Evolutionary conservation across 2,797 vertebrate species (phyloP), one percentile per base, ranked within the genome.

Genomic region (Eurystomus glaucurus): DNA sequence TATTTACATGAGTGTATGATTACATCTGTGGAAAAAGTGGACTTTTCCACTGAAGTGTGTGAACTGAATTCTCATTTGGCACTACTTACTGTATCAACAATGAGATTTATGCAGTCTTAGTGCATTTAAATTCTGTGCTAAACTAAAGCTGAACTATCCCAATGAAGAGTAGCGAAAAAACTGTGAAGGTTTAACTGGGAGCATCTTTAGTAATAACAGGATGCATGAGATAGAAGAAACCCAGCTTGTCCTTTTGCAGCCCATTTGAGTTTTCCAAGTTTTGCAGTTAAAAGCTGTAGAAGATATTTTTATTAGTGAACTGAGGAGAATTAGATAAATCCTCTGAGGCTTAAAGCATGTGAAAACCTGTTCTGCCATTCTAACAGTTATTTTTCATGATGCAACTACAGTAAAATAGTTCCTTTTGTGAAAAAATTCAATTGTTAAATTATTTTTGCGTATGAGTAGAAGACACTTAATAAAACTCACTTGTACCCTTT

Each of bases 11-110:
- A 88, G 90, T 31, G 55, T 92, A 81, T 74, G 80, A 93, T 94
- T 93, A 83, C 92, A 91, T 94, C 68, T 80, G 81, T 95, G 92
- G 84, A 91, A 96, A 96, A 96, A 96, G 64, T 93, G 88, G 37
- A 11, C 37, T 50, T 89, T 95, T 93, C 77, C 81, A 60, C 51
- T 92, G 88, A 89, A 80, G 37, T 37, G 84, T 91, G 80, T 77
- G 60, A 96, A 82, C 41, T 46, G 86, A 93, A 93, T 94, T 95
- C 43, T 91, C 51, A 77, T 95, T 91, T 96, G 71, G 60, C 84
- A 54, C 88, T 80, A 50, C 74, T 83, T 94, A 85, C 55, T 74
- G 31, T 92, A 85, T 85, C 95, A 96, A 89, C 90, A 93, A 50
- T 48, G 71, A 85, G 71, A 93, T 95, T 80, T 92, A 91, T 80